Evolutionary conservation across 2,797 vertebrate genomes (phyloP), one percentile per base, ranked within the genome.

Genomic region (Serranus cabrilla): DNA sequence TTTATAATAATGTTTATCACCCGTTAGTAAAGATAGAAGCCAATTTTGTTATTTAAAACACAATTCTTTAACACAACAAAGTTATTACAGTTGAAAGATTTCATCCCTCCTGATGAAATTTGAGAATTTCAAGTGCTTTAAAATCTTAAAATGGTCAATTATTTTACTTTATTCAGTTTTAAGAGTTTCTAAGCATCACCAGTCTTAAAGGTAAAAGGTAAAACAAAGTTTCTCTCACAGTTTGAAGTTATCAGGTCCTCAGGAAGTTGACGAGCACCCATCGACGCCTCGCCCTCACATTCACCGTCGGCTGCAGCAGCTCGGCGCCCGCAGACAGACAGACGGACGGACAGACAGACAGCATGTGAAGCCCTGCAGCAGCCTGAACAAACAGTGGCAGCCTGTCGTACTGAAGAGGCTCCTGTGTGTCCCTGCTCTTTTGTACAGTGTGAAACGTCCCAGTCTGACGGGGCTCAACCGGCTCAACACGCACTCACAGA

Each of bases 341-440:
- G 34, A 1, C 45, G 52, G 65, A 31, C 65, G 43, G 78, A 10
- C 43, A 5, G 75, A 31, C 54, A 11, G 51, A 40, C 76, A 39
- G 69, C 75, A 34, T 76, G 79, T 10, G 57, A 63, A 78, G 75
- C 46, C 73, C 59, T 59, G 43, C 63, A 6, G 55, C 81, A 51
- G 80, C 63, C 65, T 62, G 85, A 80, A 81, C 69, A 65, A 71
- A 78, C 81, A 86, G 71, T 11, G 66, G 68, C 71, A 67, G 49
- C 46, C 68, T 14, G 74, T 68, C 6, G 40, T 2, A 75, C 66
- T 69, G 76, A 79, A 62, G 71, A 79, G 77, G 70, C 58, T 87
- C 80, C 74, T 42, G 78, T 76, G 71, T 86, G 81, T 71, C 73
- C 56, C 70, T 7, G 74, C 23, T 74, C 86, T 69, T 88, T 85